Percentiles rank a stretch among this genome's conserved stretches.
phyloP scores from a whole-genome alignment of 2,797 vertebrate species.

The Loris lydekkerianus region DNA sequence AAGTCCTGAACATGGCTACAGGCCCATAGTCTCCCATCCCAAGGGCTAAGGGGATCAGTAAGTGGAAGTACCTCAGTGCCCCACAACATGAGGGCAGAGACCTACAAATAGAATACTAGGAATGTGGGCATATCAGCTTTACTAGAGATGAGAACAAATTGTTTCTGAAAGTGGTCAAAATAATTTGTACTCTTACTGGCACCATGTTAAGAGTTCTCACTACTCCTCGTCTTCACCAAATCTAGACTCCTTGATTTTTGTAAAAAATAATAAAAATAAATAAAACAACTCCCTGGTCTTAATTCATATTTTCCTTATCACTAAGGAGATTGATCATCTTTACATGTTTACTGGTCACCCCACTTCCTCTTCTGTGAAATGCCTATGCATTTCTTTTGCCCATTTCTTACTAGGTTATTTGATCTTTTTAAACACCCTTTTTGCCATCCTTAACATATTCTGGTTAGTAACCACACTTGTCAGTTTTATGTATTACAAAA shows the following conservation, averaged over 20 bases:
- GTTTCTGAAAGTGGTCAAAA: neutral
- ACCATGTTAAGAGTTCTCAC: fast-evolving
- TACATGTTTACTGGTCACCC: neutral
- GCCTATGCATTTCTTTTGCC: neutral
- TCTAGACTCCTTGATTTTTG: neutral
- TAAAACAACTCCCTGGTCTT: neutral
- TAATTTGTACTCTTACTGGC: fast-evolving
- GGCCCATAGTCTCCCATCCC: neutral
- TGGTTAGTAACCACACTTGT: neutral
- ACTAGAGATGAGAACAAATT: neutral
- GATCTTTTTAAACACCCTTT: neutral
- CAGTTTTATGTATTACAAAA: neutral
- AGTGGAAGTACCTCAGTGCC: neutral
- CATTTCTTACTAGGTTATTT: neutral
- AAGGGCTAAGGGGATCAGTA: too few species aligned
- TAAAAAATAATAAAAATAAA: neutral
- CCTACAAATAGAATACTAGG: neutral
- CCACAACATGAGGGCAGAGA: fast-evolving
- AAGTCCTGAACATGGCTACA: neutral
- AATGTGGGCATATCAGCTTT: fast-evolving
- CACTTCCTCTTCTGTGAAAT: neutral
- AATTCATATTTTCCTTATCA: neutral
- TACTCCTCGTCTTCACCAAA: neutral
- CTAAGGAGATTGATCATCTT: neutral
- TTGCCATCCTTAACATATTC: neutral